phyloP scores from a whole-genome alignment of 2,888 invertebrate species.

The Leptodirus hochenwartii region DNA sequence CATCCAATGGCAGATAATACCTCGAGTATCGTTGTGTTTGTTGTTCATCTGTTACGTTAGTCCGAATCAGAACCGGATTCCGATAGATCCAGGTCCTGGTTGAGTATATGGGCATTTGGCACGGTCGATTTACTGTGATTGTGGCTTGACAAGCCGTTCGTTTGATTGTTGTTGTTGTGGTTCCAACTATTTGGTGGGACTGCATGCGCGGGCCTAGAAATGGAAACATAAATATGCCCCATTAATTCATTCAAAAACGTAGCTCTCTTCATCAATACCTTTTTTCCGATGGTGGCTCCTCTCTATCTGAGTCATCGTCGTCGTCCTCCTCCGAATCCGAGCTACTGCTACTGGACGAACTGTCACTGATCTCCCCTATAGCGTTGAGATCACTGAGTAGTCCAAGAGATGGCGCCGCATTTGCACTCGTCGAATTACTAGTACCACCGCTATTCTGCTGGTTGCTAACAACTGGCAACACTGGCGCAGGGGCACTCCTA shows the following conservation, averaged over 20 bases:
- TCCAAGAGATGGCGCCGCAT: conserved; percentile 15
- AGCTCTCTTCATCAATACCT: no score
- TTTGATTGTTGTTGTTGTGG: conserved; percentile 22
- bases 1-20: no score
- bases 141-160: conserved; percentile 29
- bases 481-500: conserved; percentile 5
- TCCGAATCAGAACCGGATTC: conserved; percentile 69
- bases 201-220: no score
- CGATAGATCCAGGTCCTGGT: conserved; percentile 72
- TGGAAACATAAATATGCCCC: no score
- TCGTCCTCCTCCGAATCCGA: conserved; percentile 25
- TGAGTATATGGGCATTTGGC: conserved; percentile 48
- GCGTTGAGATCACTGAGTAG: conserved; percentile 15
- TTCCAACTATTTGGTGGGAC: no score
- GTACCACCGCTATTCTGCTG: conserved; percentile 6
- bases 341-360: conserved; percentile 23
- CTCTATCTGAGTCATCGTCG: no score
- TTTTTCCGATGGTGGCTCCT: no score
- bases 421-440: conserved; percentile 7
- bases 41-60: no score
- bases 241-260: no score
- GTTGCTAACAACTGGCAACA: neutral
- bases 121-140: conserved; percentile 13
- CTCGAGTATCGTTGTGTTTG: no score
- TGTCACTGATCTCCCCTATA: conserved; percentile 25